phyloP scores from a whole-genome alignment of 2,797 vertebrate species.

The Mormyrus proboscirostris region DNA sequence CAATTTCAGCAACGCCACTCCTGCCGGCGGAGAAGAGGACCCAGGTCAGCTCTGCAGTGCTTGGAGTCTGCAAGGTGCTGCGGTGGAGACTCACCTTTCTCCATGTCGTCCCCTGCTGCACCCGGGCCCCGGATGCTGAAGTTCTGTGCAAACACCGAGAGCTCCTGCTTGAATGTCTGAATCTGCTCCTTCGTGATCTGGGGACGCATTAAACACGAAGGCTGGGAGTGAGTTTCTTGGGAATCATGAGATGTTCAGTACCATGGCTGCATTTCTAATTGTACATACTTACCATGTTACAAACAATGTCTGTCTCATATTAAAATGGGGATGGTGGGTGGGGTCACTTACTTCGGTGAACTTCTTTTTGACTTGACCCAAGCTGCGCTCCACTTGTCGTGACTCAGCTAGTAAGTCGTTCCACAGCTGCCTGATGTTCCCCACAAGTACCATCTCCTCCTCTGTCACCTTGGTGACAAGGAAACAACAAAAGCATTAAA shows the following conservation, averaged over 20 bases:
- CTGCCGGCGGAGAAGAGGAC: slow-evolving; percentile 44
- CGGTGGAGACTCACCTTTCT: slow-evolving; percentile 66
- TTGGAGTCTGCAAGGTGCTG: neutral
- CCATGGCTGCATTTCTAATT: neutral
- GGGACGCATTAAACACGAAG: neutral
- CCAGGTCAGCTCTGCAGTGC: neutral
- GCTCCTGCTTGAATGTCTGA: slow-evolving; percentile 61
- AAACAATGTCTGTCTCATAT: neutral
- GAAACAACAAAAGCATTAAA: neutral
- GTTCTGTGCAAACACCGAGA: slow-evolving; percentile 67
- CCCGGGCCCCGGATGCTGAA: slow-evolving; percentile 78
- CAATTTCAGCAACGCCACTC: slow-evolving; percentile 60
- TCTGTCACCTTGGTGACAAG: slow-evolving; percentile 56
- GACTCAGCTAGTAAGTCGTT: slow-evolving; percentile 67
- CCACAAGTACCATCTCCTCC: slow-evolving; percentile 61
- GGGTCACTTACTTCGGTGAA: slow-evolving; percentile 71
- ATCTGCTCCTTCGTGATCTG: slow-evolving; percentile 73
- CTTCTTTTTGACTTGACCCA: slow-evolving; percentile 72
- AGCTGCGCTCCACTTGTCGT: slow-evolving; percentile 59
- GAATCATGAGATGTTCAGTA: neutral
- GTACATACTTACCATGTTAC: neutral
- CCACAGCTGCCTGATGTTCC: slow-evolving; percentile 65
- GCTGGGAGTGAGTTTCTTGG: neutral
- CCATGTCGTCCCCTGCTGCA: slow-evolving; percentile 78
- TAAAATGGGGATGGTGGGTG: neutral